Evolutionary conservation across 2,113 vertebrate genomes (phyloP).

Genomic region (Parus major): DNA sequence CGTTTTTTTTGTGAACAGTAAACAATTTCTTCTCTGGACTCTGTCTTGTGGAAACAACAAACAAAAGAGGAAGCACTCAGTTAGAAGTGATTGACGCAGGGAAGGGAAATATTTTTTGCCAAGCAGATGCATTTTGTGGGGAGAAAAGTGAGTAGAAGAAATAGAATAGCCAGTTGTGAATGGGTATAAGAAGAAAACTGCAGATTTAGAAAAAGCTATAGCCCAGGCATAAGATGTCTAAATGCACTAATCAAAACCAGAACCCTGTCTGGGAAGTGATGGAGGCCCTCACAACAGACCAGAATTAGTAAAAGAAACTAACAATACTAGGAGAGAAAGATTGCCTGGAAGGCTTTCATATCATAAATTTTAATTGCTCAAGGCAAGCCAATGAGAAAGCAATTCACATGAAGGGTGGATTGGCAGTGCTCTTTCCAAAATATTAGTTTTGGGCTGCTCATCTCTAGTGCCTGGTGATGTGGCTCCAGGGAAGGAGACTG

Average conservation of each 20-base stretch:
- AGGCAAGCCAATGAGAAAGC: neutral
- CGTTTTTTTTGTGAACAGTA: fast-evolving
- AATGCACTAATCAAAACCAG: neutral
- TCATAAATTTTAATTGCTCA: neutral
- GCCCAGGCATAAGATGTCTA: neutral
- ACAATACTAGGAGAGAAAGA: neutral
- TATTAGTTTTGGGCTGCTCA: conserved; percentile 51
- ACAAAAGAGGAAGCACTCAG: neutral
- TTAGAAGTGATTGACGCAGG: fast-evolving
- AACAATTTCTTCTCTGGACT: neutral
- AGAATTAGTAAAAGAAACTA: neutral
- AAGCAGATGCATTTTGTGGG: neutral
- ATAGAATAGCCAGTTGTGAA: neutral
- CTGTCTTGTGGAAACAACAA: neutral
- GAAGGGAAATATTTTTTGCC: neutral
- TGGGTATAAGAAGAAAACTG: neutral
- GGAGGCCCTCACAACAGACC: neutral
- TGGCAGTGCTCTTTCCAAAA: conserved; percentile 39
- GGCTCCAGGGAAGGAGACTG: conserved; percentile 36
- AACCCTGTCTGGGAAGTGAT: neutral
- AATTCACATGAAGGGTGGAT: neutral
- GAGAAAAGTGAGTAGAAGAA: neutral
- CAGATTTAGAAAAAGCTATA: neutral
- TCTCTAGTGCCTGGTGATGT: conserved; percentile 17
- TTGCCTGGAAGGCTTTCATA: neutral